Evolutionary conservation across 2,888 invertebrate species (phyloP).

Genomic region (Yponomeuta evonymella): DNA sequence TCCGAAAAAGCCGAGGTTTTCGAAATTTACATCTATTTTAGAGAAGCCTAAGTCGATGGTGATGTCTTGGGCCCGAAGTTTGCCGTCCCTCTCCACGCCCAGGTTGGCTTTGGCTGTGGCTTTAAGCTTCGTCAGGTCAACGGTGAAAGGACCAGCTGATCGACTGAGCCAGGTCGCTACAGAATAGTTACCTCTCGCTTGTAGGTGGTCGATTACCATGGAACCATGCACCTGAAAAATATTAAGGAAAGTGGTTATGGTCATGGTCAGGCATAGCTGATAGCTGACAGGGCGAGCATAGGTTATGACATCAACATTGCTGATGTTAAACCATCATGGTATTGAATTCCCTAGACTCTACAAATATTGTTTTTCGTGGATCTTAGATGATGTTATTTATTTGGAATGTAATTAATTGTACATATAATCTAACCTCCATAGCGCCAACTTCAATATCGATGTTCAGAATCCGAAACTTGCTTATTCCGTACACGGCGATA

Average conservation of each 20-base stretch:
- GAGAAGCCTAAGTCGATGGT: constrained; percentile 86
- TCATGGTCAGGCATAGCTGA: too few relatives aligned
- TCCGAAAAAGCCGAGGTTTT: constrained; percentile 87
- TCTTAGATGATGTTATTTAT: too few relatives aligned
- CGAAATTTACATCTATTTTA: constrained; percentile 86
- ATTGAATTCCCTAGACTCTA: too few relatives aligned
- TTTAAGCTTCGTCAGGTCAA: constrained; percentile 82
- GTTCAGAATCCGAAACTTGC: constrained; percentile 84
- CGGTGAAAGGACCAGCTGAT: constrained; percentile 85
- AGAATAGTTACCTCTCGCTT: constrained; percentile 85
- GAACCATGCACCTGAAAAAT: constrained; percentile 80
- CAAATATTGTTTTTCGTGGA: too few relatives aligned
- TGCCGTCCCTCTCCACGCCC: constrained; percentile 84
- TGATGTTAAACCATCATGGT: too few relatives aligned
- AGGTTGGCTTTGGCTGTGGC: constrained; percentile 82
- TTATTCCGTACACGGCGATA: constrained; percentile 83
- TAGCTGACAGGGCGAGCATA: too few relatives aligned
- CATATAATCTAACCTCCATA: constrained; percentile 77
- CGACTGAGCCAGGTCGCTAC: constrained; percentile 82
- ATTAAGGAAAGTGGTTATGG: neutral
- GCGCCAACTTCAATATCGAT: constrained; percentile 83
- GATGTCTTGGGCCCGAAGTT: constrained; percentile 85
- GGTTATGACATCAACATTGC: too few relatives aligned
- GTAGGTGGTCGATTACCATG: constrained; percentile 81
- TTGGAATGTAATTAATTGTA: too few relatives aligned